Base-by-base conservation (phyloP, 2,888 invertebrate species). In the Caenorhabditis auriculariae region DNA sequence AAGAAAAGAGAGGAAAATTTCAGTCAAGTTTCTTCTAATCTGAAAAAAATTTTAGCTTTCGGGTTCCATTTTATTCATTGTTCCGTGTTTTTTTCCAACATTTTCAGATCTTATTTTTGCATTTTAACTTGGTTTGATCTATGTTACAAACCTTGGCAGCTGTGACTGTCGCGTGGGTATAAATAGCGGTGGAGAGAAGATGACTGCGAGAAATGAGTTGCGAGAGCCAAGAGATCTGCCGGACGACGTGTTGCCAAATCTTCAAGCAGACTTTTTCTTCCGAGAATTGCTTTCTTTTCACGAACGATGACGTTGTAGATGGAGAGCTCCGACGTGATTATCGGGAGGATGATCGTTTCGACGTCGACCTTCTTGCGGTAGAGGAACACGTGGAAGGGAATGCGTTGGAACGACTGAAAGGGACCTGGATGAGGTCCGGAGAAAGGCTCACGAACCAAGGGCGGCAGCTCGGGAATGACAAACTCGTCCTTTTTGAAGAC, bases 251-350 rank as follows among this genome's bases (percentile, higher is more conserved):
- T 41, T 60, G 61, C 69, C 69, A 69, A 6, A 56, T 6, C 56
- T 56, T 27, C n/a, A 46, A 46, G n/a, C n/a, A n/a, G n/a, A n/a
- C n/a, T n/a, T n/a, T n/a, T n/a, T n/a, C n/a, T n/a, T n/a, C n/a
- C n/a, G n/a, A n/a, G n/a, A n/a, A n/a, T n/a, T n/a, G n/a, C n/a
- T n/a, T n/a, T n/a, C n/a, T n/a, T n/a, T n/a, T n/a, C n/a, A n/a
- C n/a, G n/a, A n/a, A 70, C 47, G 43, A 54, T 53, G 9, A 68
- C 70, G 42, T 69, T 70, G 52, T 53, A 65, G 46, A 70, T 70
- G n/a, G 56, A 62, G 21, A 70, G 44, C 38, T 70, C 70, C n/a
- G 60, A 47, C 41, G 60, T 56, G 17, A 70, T 58, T 12, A 70
- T 63, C n/a, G 55, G 44, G 50, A 63, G 45, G n/a, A 63, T 47